phyloP scores from a whole-genome alignment of 2,113 vertebrate genomes.

The Drymodes brunneopygia region DNA sequence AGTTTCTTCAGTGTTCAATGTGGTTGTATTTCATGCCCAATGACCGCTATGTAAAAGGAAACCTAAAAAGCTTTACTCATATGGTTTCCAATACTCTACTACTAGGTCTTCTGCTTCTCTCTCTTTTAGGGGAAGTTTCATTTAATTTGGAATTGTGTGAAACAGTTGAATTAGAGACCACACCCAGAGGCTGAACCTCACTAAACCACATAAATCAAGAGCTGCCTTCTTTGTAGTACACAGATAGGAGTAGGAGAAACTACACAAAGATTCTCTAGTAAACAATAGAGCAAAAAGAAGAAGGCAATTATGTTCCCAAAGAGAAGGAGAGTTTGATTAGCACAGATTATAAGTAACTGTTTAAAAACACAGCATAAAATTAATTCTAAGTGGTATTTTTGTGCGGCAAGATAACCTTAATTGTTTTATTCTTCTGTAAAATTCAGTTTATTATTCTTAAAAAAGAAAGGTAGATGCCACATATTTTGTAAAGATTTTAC shows the following conservation, averaged over 20 bases:
- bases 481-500: not conserved
- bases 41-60: not conserved
- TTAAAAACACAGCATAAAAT: not conserved
- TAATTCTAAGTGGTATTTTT: not conserved
- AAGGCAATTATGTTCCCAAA: not conserved
- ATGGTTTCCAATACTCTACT: not conserved
- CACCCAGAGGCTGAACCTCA: not conserved
- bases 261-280: not conserved
- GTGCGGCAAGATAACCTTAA: not conserved
- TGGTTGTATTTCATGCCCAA: not conserved
- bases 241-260: not conserved
- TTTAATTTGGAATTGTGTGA: not conserved
- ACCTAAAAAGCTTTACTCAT: not conserved
- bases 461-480: not conserved
- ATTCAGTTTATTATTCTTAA: not conserved
- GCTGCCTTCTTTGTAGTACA: not conserved
- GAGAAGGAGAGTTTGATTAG: not conserved
- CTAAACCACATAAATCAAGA: not conserved
- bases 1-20: not conserved
- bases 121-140: not conserved
- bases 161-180: not conserved
- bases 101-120: not conserved
- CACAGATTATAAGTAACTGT: not conserved
- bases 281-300: not conserved
- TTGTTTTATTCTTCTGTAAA: not conserved